These are phyloP conservation scores for Emmelina monodactyla DNA, from an alignment of 2,888 invertebrate species.

Conservation along the genomic window DNA sequence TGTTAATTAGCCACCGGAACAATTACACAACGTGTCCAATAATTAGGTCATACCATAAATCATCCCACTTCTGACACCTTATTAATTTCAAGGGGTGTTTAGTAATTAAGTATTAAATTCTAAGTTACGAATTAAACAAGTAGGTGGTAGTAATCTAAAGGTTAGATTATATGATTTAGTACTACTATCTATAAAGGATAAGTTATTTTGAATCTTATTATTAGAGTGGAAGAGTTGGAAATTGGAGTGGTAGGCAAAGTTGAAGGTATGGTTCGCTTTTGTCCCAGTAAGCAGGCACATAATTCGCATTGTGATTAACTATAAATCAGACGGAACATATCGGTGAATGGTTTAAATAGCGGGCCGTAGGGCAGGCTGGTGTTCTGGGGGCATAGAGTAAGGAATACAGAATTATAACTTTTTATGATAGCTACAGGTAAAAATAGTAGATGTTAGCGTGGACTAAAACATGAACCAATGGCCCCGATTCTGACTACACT, in stretches of 20 bases:
- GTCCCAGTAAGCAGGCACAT: slow-evolving; percentile 21
- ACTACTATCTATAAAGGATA: background rate
- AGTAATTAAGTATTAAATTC: slow-evolving; percentile 10
- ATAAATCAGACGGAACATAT: slow-evolving; percentile 26
- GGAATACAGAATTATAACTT: no score
- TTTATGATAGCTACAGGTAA: no score
- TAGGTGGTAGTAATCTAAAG: slow-evolving; percentile 18
- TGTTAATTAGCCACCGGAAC: no score
- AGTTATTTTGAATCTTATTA: background rate
- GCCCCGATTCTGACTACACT: no score
- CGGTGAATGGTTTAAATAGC: slow-evolving; percentile 21
- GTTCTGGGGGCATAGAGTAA: background rate
- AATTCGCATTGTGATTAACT: slow-evolving; percentile 22
- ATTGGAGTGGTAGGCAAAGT: no score
- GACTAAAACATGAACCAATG: no score
- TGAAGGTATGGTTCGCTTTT: no score
- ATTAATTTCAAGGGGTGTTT: background rate
- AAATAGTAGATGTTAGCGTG: no score
- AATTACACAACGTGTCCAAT: no score
- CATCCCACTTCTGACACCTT: background rate
- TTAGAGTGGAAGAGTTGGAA: no score
- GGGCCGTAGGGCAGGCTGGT: slow-evolving; percentile 20
- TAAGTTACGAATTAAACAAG: slow-evolving; percentile 20
- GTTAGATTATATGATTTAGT: background rate
- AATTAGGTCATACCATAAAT: slow-evolving; percentile 1